Conservation (phyloP, 2,113 vertebrate genomes). For the Sus scrofa region T2T-Sscrofa CM000830.6:12356501-12357000, state of each 20-base stretch:
- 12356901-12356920: neutral
- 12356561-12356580: neutral
- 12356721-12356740: neutral
- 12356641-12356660: neutral
- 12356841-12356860: neutral
- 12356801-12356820: conserved; percentile 22
- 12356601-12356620: neutral
- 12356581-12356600: neutral
- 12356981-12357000: neutral
- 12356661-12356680: neutral
- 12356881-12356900: neutral
- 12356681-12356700: neutral
- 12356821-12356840: neutral
- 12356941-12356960: conserved; percentile 50
- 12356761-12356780: neutral
- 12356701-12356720: neutral
- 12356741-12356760: neutral
- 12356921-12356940: conserved; percentile 20
- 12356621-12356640: neutral
- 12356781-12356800: neutral
- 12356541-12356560: neutral
- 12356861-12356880: neutral
- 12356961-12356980: conserved; percentile 2
- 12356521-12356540: fast-evolving
- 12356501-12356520: neutral